Percentiles rank a stretch among this genome's conserved stretches.
phyloP scores from a whole-genome alignment of 2,113 vertebrate species.

The Sprattus sprattus region DNA sequence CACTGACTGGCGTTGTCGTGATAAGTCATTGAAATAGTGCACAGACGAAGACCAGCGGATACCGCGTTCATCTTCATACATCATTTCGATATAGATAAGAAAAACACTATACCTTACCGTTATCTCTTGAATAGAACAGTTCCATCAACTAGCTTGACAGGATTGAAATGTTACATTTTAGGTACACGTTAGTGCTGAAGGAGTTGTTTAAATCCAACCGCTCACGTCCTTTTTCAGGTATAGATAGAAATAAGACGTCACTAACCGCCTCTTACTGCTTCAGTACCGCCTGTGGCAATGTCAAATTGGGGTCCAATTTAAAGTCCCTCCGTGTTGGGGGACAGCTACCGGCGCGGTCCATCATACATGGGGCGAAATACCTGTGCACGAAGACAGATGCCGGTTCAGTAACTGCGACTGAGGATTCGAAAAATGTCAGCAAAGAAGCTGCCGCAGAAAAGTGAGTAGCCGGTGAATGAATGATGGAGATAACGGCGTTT shows the following conservation, averaged over 20 bases:
- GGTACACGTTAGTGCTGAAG: constrained; percentile 63
- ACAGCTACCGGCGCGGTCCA: constrained; percentile 20
- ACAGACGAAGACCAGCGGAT: not conserved
- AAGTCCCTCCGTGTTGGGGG: constrained; percentile 25
- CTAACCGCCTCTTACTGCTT: constrained; percentile 51
- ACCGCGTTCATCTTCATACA: not conserved
- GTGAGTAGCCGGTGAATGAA: constrained; percentile 61
- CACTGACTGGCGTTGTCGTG: constrained; percentile 4
- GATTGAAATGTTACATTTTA: constrained; percentile 71
- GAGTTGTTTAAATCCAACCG: constrained; percentile 64
- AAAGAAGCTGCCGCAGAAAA: constrained; percentile 62
- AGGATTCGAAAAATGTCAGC: constrained; percentile 6
- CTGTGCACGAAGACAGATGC: constrained; percentile 61
- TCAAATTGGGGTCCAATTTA: constrained; percentile 33
- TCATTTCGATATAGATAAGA: constrained; percentile 11
- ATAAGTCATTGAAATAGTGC: not conserved
- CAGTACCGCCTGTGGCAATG: constrained; percentile 39
- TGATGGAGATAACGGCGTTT: not conserved
- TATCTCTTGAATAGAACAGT: not conserved
- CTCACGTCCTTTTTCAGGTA: constrained; percentile 56
- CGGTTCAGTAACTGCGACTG: not conserved
- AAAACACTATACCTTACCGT: not conserved
- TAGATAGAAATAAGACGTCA: constrained; percentile 43
- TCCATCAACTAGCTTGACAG: constrained; percentile 6
- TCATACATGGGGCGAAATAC: constrained; percentile 37